phyloP scores from a whole-genome alignment of 2,888 invertebrate genomes.

The Pherbina coryleti region DNA sequence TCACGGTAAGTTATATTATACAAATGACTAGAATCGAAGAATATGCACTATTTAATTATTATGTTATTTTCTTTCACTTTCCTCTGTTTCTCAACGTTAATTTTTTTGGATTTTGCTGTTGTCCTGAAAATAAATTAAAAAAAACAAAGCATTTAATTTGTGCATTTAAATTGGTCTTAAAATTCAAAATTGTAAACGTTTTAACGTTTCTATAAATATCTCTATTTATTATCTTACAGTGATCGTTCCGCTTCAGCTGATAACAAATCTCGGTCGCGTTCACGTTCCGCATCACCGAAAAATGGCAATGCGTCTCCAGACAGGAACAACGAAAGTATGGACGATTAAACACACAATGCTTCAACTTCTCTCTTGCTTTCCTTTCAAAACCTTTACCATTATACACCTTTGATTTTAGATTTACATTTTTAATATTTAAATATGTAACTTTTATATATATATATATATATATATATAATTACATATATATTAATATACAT shows the following conservation, averaged over 20 bases:
- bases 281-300: conserved; percentile 71
- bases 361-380: conserved; percentile 15
- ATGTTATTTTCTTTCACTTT: conserved; percentile 47
- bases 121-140: conserved; percentile 25
- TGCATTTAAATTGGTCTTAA: conserved; percentile 11
- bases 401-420: conserved; percentile 17
- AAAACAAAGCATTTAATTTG: conserved; percentile 32
- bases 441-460: conserved; percentile 31
- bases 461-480: background rate
- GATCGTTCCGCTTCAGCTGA: conserved; percentile 79
- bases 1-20: conserved; percentile 67
- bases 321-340: conserved; percentile 70
- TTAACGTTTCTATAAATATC: background rate
- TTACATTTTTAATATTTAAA: conserved; percentile 30
- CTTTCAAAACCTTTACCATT: conserved; percentile 3
- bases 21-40: background rate
- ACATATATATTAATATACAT: background rate
- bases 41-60: conserved; percentile 43
- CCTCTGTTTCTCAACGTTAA: conserved; percentile 44
- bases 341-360: conserved; percentile 61
- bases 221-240: conserved; percentile 65
- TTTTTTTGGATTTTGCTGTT: conserved; percentile 44
- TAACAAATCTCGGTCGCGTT: conserved; percentile 74
- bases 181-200: background rate
- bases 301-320: conserved; percentile 72